Base-by-base conservation (phyloP, 64 coral and sea anemone species). In the Montipora capricornis region DNA sequence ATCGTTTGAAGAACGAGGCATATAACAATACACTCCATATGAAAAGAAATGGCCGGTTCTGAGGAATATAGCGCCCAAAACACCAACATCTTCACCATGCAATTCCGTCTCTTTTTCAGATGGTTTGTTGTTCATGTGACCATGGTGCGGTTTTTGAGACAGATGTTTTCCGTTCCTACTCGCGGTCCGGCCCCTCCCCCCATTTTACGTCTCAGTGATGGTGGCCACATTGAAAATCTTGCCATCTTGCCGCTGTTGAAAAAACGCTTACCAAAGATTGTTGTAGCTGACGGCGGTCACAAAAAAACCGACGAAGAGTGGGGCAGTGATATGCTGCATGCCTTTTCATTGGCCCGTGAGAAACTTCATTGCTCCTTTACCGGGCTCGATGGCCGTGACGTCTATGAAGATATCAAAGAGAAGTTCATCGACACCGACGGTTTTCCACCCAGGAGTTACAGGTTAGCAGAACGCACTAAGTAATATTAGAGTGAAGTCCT, bases 171-270 rank as follows among this genome's bases (percentile, higher is more conserved):
- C 13, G 82, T 91, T 47, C 87, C 76, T 75, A 91, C 94, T 52
- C 60, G 91, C 6, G 95, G 95, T 20, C 95, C 95, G 55, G 52
- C 81, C 13, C 92, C 95, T 7, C 95, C 95, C 10, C 88, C 95
- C 29, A 49, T 97, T 12, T 80, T 97, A 47, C 90, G 71, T 67
- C 71, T 97, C 60, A 97, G 95, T 46, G 95, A 97, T 37, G 91
- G 89, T 9, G 95, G 95, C 50, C 95, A 93, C 59, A 68, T 97
- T 64, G 95, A 97, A 68, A 81, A 89, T 74, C 94, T 91, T 16
- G 95, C 92, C 26, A 48, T 97, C 5, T 75, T 97, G 12, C 74
- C 92, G 16, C 83, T 97, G 2, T 44, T 97, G 57, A 97, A 97
- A 49, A 93, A 93, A 13, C 82, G 89, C 29, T 53, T 97, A 57